Evolutionary conservation across 2,113 vertebrate genomes (phyloP), one percentile per base, ranked within the genome.

Genomic region (Sitta europaea): DNA sequence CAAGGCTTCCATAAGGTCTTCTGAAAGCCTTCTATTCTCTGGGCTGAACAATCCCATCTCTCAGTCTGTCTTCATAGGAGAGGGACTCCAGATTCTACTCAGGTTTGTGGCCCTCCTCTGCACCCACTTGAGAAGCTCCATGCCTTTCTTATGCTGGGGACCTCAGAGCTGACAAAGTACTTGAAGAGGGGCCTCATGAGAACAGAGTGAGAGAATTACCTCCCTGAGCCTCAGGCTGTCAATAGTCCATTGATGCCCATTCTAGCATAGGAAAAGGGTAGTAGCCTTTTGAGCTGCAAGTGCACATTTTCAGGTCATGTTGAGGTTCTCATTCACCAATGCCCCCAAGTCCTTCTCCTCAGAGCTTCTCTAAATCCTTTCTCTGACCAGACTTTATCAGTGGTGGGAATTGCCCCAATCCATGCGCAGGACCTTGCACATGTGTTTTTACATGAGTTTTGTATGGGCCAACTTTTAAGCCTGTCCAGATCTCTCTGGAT

Each of bases 161-260:
- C 11, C 21, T 25, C 12, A 66, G 22, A n/a, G 14, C 18, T 77
- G 28, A 50, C 3, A 0, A 31, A 71, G 5, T 29, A 36, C 9
- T 54, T 20, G 6, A 35, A 28, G 27, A 65, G 7, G 3, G 4
- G 1, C 1, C 3, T 50, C 33, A 72, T 0, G 0, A 35, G 28
- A 82, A 35, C 1, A 4, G 4, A 61, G 28, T 0, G 0, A 7
- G 4, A 68, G 9, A 33, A 47, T 50, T 12, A 35, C 24, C 7
- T 79, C 22, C 19, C 23, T 58, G 8, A 18, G 11, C 12, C 35
- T 47, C 24, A 38, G 27, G 33, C 36, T 71, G 28, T 17, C 24
- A 27, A 1, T 43, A 8, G 13, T 51, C 8, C 7, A 66, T 66
- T 57, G 36, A 33, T 47, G 29, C 19, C 31, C 36, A 13, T 61